Evolutionary conservation across 1,140 invertebrate genomes (phyloP).

Genomic region (Magallana angulata): DNA sequence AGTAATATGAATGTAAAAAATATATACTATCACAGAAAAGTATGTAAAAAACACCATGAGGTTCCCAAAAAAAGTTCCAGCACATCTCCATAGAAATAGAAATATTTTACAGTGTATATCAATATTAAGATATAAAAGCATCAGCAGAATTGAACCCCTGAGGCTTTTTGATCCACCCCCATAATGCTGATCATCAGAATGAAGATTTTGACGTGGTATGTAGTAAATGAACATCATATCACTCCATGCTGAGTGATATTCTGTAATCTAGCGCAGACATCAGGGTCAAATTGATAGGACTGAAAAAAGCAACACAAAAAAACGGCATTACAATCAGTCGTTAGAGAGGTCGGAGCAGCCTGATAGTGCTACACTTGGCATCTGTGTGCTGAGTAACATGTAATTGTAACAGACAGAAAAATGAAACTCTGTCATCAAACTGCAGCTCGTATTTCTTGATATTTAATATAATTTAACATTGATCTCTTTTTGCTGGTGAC

Average conservation of each 20-base stretch:
- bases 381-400: too few species aligned
- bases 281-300: conserved; percentile 75
- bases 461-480: too few species aligned
- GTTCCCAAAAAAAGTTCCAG: not conserved
- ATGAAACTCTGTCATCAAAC: too few species aligned
- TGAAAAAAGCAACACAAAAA: conserved; percentile 63
- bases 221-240: conserved; percentile 58
- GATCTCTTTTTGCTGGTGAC: too few species aligned
- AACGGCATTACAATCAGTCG: not conserved
- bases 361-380: too few species aligned
- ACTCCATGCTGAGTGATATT: conserved; percentile 75
- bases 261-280: conserved; percentile 75
- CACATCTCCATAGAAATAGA: not conserved
- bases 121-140: not conserved
- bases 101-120: not conserved
- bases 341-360: not conserved
- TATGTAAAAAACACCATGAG: not conserved
- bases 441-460: too few species aligned
- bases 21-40: not conserved
- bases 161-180: not conserved
- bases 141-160: not conserved
- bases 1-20: not conserved
- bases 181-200: conserved; percentile 8
- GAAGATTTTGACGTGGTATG: not conserved
- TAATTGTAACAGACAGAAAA: too few species aligned